Base-by-base conservation (phyloP, 2,113 vertebrate genomes). In the Reinhardtius hippoglossoides region DNA sequence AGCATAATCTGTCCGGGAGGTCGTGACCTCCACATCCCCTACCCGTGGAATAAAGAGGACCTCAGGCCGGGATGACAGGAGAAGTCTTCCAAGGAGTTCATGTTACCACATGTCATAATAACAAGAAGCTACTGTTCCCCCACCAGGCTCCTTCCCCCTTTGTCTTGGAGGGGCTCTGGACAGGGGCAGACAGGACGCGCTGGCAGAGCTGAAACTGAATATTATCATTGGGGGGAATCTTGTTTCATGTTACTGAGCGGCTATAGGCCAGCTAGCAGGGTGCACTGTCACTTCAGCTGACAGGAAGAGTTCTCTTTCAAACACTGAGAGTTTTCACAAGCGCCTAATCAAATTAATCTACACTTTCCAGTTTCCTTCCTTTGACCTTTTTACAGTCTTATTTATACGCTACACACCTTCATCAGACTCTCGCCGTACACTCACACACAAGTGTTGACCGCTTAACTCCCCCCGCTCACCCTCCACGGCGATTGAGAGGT, bases 51-150 rank as follows among this genome's bases (percentile, higher is more conserved):
- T 97, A 98, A 97, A 98, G 96, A 96, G 96, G 88, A 88, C 84
- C 90, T 88, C 80, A 88, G 91, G 91, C 83, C 87, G 58, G 93
- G 92, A 93, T 94, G 93, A 94, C 93, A 94, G 92, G 88, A 93
- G 96, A 96, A 96, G 97, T 98, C 97, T 97, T 98, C 96, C 95
- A 97, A 97, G 97, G 94, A 97, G 97, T 97, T 98, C 97, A 97
- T 95, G 71, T 98, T 98, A 97, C 97, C 89, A 70, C 81, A 90
- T 81, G 83, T 90, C 94, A 95, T 94, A 94, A 96, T 95, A 96
- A 96, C 94, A 96, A 96, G 95, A 94, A 95, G 95, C 92, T 96
- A 96, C 94, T 95, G 96, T 98, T 97, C 96, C 96, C 94, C 93
- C 94, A 14, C 3, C 93, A 92, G 91, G 95, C 95, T 97, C 96